Conservation (phyloP, 1,140 invertebrate genomes). For the Ladona fulva region DNA sequence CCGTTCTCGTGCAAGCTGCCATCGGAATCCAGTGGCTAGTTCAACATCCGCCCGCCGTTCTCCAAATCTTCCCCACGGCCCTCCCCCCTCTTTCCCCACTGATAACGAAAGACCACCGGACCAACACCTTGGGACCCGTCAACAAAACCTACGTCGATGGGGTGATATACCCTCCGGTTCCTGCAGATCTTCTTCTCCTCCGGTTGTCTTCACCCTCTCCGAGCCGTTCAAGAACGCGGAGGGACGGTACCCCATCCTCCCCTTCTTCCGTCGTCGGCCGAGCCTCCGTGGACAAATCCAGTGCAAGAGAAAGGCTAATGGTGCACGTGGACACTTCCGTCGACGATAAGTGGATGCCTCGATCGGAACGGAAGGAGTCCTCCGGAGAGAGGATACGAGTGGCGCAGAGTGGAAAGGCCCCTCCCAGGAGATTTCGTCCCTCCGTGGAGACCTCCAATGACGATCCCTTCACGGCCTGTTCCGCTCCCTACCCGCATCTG, state of each 20-base stretch:
- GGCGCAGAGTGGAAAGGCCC: background rate
- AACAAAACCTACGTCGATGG: too few relatives aligned
- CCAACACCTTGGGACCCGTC: too few relatives aligned
- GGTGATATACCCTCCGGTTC: too few relatives aligned
- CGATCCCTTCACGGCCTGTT: background rate
- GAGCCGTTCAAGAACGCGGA: too few relatives aligned
- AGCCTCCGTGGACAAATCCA: too few relatives aligned
- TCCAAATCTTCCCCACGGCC: constrained; percentile 34
- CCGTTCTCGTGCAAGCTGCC: constrained; percentile 68
- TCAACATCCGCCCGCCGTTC: constrained; percentile 42
- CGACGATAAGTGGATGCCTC: background rate
- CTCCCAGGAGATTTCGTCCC: background rate
- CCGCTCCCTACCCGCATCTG: background rate
- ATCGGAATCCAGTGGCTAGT: constrained; percentile 35
- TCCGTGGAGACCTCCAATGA: background rate
- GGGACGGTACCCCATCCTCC: too few relatives aligned
- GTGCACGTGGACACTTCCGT: background rate
- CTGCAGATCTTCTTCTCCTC: too few relatives aligned
- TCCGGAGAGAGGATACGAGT: background rate
- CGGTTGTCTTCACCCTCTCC: too few relatives aligned
- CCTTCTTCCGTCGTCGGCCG: too few relatives aligned
- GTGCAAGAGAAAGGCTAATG: background rate
- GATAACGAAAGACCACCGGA: too few relatives aligned
- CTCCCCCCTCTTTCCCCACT: background rate
- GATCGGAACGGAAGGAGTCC: background rate